Evolutionary conservation across 1,140 invertebrate genomes (phyloP), one percentile per base, ranked within the genome.

Genomic region (Cepaea nemoralis): DNA sequence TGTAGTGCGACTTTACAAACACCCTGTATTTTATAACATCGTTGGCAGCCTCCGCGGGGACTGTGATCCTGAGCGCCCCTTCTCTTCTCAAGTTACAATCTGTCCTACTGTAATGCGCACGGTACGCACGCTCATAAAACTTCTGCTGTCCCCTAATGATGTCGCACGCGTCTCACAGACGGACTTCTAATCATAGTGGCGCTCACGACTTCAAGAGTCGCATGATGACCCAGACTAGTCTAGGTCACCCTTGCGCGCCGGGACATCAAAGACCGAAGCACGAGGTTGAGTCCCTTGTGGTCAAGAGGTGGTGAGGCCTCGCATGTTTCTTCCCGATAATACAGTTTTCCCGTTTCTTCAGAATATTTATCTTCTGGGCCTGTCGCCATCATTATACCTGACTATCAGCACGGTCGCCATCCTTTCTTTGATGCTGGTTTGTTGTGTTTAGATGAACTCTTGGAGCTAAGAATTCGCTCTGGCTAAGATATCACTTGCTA

Each of bases 181-280:
- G 14, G n/a, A 55, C 27, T 2, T 63, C 59, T 63, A 63, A 63
- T 63, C 59, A 31, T 16, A 8, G 59, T n/a, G 59, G 59, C 33
- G 59, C 27, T 27, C 59, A 63, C 59, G 33, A 31, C 27, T 63
- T 63, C 2, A 63, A 63, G n/a, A 31, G 59, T 27, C 59, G 33
- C n/a, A 63, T 31, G 59, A 63, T 63, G 59, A 63, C 59, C 59
- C 59, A 27, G 59, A 27, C 2, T 27, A 48, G n/a, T 5, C 59
- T 0, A 31, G 59, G n/a, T 31, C 59, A 2, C 1, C n/a, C 27
- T 27, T 63, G 59, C 59, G 59, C 59, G 59, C 33, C n/a, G 59
- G 27, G 59, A 63, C 59, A 63, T 63, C 59, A 63, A 63, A 63
- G 59, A 63, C 8, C n/a, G 16, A n/a, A 27, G n/a, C n/a, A 63